Evolutionary conservation across 2,113 vertebrate species (phyloP).

Genomic region (Cyrtonyx montezumae): DNA sequence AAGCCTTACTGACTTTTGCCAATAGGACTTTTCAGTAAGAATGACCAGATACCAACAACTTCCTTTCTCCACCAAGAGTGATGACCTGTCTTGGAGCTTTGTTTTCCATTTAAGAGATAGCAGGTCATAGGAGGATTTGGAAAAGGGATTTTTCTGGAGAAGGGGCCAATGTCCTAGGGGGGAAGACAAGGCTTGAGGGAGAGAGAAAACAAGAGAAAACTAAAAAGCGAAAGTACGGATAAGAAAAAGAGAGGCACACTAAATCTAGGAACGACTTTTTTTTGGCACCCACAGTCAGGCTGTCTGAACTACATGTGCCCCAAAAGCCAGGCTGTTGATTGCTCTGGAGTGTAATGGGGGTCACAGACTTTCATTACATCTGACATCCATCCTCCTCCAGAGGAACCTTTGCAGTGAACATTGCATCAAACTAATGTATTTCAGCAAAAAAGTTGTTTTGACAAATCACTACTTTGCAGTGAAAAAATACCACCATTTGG

Average conservation of each 20-base stretch:
- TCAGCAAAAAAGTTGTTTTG: neutral
- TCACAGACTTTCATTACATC: neutral
- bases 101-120: neutral
- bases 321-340: neutral
- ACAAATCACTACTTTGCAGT: neutral
- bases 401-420: neutral
- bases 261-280: neutral
- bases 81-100: neutral
- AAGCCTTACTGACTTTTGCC: neutral
- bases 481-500: neutral
- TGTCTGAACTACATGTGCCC: fast-evolving
- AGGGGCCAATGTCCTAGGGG: neutral
- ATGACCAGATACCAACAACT: fast-evolving
- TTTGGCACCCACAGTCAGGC: neutral
- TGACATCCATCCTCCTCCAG: neutral
- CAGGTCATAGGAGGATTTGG: neutral
- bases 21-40: neutral
- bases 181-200: neutral
- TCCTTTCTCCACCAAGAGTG: neutral
- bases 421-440: neutral
- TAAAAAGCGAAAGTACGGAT: neutral
- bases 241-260: neutral
- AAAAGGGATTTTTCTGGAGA: neutral
- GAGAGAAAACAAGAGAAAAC: neutral
- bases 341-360: neutral